These are phyloP conservation scores for Furcifer pardalis DNA, from an alignment of 2,797 vertebrate species.

Conservation along the genomic window DNA sequence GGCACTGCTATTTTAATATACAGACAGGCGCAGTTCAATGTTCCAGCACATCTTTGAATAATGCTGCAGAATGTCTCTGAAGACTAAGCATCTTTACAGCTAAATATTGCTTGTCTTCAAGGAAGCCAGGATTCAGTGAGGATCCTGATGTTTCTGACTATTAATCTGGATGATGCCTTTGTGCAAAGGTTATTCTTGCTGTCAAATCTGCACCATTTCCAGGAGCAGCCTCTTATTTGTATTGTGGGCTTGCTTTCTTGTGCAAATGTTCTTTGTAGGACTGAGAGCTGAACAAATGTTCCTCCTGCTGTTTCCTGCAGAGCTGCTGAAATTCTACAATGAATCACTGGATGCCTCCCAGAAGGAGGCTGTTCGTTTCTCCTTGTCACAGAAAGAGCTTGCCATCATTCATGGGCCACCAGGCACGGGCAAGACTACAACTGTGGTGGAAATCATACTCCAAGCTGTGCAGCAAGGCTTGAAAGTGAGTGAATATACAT, in stretches of 20 bases:
- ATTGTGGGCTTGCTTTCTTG: background rate
- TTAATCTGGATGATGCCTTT: background rate
- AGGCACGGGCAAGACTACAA: slow-evolving; percentile 96
- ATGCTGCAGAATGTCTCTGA: background rate
- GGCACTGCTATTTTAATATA: background rate
- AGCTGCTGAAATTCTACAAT: slow-evolving; percentile 79
- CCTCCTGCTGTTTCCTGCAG: slow-evolving; percentile 68
- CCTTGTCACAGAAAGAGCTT: slow-evolving; percentile 90
- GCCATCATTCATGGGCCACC: slow-evolving; percentile 96
- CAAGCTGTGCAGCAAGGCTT: slow-evolving; percentile 89
- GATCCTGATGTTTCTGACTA: background rate
- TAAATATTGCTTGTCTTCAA: background rate
- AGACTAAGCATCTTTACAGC: background rate
- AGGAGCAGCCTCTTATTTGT: background rate
- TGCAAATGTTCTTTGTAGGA: background rate
- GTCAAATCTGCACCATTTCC: rapidly evolving
- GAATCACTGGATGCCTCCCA: slow-evolving; percentile 87
- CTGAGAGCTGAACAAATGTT: slow-evolving; percentile 2
- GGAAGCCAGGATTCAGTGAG: background rate
- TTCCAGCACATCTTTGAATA: no score
- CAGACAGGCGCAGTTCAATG: background rate
- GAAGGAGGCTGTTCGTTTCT: slow-evolving; percentile 89
- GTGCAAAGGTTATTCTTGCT: background rate
- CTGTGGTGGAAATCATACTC: slow-evolving; percentile 91
- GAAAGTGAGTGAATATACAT: slow-evolving; percentile 83